Evolutionary conservation across 2,797 vertebrate genomes (phyloP).

Genomic region (Aythya fuligula): DNA sequence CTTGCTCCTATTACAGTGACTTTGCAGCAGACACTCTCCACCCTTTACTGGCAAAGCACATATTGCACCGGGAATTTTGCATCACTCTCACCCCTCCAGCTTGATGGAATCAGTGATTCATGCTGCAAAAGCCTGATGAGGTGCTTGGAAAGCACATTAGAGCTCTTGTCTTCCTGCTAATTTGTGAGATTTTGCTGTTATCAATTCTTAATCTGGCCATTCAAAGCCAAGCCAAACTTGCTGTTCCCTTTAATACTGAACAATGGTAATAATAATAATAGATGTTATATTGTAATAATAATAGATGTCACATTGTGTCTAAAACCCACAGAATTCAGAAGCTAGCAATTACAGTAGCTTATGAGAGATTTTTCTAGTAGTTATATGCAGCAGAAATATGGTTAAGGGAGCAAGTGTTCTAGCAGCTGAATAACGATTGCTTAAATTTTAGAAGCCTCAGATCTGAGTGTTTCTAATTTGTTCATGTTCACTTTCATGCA

Average conservation of each 20-base stretch:
- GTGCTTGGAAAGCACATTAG: not conserved
- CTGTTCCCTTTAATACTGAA: not conserved
- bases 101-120: not conserved
- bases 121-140: not conserved
- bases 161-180: not conserved
- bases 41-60: not conserved
- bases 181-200: not conserved
- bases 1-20: rapidly evolving
- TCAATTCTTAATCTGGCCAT: not conserved
- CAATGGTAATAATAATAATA: not conserved
- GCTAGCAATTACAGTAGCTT: not conserved
- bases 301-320: not conserved
- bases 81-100: not conserved
- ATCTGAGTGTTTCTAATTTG: not conserved
- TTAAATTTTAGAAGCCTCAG: not conserved
- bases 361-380: not conserved
- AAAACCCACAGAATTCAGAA: not conserved
- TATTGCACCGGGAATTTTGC: not conserved
- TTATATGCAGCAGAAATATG: not conserved
- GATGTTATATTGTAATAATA: not conserved
- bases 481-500: not conserved
- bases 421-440: not conserved
- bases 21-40: not conserved
- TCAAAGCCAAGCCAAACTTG: not conserved
- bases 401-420: not conserved